phyloP scores from a whole-genome alignment of 2,797 vertebrate species.

The Echiichthys vipera region DNA sequence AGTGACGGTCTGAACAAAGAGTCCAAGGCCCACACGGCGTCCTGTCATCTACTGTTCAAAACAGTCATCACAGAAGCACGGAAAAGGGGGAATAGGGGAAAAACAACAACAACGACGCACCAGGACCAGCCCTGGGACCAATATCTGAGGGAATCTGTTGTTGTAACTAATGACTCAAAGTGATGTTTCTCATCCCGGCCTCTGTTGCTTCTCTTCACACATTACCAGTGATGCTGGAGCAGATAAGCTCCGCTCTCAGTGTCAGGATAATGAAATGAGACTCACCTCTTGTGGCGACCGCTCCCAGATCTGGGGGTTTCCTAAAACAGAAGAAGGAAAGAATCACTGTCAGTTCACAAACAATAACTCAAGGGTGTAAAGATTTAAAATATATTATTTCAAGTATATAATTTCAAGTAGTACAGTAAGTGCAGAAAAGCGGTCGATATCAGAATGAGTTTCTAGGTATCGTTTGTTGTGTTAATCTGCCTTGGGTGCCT shows the following conservation, averaged over 20 bases:
- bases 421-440: slow-evolving; percentile 14
- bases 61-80: slow-evolving; percentile 18
- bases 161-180: slow-evolving; percentile 27
- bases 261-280: slow-evolving; percentile 17
- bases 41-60: slow-evolving; percentile 53
- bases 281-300: slow-evolving; percentile 93
- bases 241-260: slow-evolving; percentile 27
- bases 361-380: background rate
- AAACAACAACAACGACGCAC: background rate
- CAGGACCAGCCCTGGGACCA: background rate
- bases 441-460: background rate
- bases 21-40: slow-evolving; percentile 53
- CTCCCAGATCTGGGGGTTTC: slow-evolving; percentile 88
- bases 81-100: slow-evolving; percentile 8
- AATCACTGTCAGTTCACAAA: background rate
- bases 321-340: slow-evolving; percentile 73
- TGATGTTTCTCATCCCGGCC: slow-evolving; percentile 24
- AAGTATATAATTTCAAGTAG: background rate
- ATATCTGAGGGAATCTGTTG: slow-evolving; percentile 24
- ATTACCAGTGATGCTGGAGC: slow-evolving; percentile 24
- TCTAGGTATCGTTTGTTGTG: slow-evolving; percentile 12
- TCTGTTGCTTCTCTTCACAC: slow-evolving; percentile 26
- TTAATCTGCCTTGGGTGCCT: slow-evolving; percentile 27
- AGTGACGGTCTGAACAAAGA: slow-evolving; percentile 41
- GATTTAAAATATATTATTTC: background rate